A percentile compares a stretch with the other conserved stretches of the same genome.
Evolutionary conservation across 1,140 invertebrate genomes (phyloP).

Genomic region (Drosophila tani): DNA sequence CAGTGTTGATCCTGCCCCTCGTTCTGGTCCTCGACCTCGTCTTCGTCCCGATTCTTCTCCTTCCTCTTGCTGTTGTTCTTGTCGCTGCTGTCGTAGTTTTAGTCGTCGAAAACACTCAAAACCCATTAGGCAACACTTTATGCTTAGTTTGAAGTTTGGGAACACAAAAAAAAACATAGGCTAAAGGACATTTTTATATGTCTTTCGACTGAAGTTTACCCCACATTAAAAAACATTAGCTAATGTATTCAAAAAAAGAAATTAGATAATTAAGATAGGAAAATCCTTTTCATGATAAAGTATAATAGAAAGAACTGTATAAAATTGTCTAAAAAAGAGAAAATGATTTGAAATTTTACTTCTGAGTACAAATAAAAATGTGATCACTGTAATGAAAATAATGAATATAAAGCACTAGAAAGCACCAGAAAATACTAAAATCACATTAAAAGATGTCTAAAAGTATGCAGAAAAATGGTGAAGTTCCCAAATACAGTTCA

Average conservation of each 20-base stretch:
- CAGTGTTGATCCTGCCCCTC: constrained; percentile 47
- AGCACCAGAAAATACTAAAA: too few relatives aligned
- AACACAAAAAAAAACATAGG: constrained; percentile 21
- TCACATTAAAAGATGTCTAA: too few relatives aligned
- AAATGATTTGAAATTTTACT: too few relatives aligned
- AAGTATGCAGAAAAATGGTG: too few relatives aligned
- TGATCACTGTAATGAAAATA: too few relatives aligned
- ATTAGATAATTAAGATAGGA: too few relatives aligned
- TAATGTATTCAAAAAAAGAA: not conserved
- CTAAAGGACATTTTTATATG: not conserved
- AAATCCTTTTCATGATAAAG: too few relatives aligned
- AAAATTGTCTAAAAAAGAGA: too few relatives aligned
- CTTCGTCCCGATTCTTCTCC: not conserved
- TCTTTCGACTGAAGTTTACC: not conserved
- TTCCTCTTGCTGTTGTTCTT: constrained; percentile 15
- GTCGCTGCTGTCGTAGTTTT: constrained; percentile 41
- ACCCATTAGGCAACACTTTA: constrained; percentile 82
- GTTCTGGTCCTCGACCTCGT: constrained; percentile 1
- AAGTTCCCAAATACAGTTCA: not conserved
- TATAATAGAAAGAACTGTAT: too few relatives aligned
- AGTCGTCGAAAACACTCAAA: constrained; percentile 82
- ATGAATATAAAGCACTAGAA: too few relatives aligned
- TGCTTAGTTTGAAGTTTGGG: constrained; percentile 79
- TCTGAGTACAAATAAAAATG: too few relatives aligned
- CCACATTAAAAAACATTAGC: too few relatives aligned